Base-by-base conservation (phyloP, 1,140 invertebrate genomes). In the Anastrepha ludens region DNA sequence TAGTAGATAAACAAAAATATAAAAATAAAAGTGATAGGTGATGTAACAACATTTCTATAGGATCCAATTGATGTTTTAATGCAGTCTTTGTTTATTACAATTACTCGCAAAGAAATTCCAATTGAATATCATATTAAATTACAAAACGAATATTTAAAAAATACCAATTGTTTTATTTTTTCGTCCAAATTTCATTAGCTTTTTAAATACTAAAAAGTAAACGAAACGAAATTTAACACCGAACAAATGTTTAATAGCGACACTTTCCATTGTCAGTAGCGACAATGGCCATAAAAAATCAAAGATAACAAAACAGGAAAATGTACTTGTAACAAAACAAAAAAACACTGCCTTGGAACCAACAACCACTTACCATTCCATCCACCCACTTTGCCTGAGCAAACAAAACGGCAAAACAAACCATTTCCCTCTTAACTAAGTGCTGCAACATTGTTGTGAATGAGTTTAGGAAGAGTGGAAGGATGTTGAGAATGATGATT, bases 341-440 rank as follows among this genome's bases (percentile, higher is more conserved):
- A 58, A 58, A 58, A 29, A 11, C 81, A 58, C 62, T 47, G 39
- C 41, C 58, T 47, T 62, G 29, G 29, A 29, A 29, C 85, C 62
- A 87, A 64, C 88, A 89, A 88, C 87, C 88, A 87, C 59, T 65
- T 86, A 29, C 58, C 58, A 47, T 41, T 81, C 47, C 60, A 86
- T 62, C 85, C 58, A 65, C 39, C 85, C 85, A 86, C 58, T 86
- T 86, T 86, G 20, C 1, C 85, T 62, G 85, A 60, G 85, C 85
- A 86, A 86, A 86, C 85, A 86, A 86, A 86, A 74, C 70, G 70
- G 70, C 70, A 74, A 74, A 74, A 92, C 91, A 92, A 92, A 92
- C 91, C 91, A 92, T 92, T 92, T 92, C 90, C 91, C 91, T 91
- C 91, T 92, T 92, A 89, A 92, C 90, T 90, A 89, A 81, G 74